Conservation (phyloP, 1,140 invertebrate species). For the Drosophila parabipectinata region DNA sequence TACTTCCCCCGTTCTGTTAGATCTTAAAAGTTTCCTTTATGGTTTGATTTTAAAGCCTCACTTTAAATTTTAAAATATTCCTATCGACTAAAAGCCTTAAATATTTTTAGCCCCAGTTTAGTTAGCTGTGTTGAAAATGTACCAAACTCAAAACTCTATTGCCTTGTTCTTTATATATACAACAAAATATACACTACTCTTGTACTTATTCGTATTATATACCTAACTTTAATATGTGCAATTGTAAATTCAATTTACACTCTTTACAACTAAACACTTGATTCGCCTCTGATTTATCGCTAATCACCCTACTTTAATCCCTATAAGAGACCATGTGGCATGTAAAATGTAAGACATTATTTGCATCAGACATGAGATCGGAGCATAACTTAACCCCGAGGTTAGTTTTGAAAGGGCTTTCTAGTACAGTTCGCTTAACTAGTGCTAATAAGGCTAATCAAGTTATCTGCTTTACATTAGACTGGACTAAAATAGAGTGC, state of each 20-base stretch:
- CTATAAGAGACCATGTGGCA: conserved; percentile 21
- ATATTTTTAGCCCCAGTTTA: conserved; percentile 15
- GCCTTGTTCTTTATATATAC: conserved; percentile 70
- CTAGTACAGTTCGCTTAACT: conserved; percentile 63
- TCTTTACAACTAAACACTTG: conserved; percentile 27
- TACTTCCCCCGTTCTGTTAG: too few species aligned
- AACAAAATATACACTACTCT: conserved; percentile 51
- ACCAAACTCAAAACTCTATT: conserved; percentile 67
- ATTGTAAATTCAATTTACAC: conserved; percentile 80
- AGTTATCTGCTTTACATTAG: conserved; percentile 18
- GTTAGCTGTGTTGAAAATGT: conserved; percentile 58
- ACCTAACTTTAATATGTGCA: conserved; percentile 25
- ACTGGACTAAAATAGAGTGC: not conserved
- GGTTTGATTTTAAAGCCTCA: too few species aligned
- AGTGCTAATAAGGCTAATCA: conserved; percentile 29
- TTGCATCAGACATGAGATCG: conserved; percentile 23
- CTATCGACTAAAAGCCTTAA: conserved; percentile 4
- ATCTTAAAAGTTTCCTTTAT: too few species aligned
- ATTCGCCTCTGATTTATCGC: conserved; percentile 51
- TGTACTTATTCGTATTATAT: conserved; percentile 41
- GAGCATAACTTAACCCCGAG: conserved; percentile 1
- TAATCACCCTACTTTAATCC: conserved; percentile 29
- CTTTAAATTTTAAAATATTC: too few species aligned
- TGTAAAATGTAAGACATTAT: conserved; percentile 50
- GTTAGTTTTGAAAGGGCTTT: conserved; percentile 68